phyloP scores from a whole-genome alignment of 2,888 invertebrate genomes.

The Carpatolechia fugitivella region DNA sequence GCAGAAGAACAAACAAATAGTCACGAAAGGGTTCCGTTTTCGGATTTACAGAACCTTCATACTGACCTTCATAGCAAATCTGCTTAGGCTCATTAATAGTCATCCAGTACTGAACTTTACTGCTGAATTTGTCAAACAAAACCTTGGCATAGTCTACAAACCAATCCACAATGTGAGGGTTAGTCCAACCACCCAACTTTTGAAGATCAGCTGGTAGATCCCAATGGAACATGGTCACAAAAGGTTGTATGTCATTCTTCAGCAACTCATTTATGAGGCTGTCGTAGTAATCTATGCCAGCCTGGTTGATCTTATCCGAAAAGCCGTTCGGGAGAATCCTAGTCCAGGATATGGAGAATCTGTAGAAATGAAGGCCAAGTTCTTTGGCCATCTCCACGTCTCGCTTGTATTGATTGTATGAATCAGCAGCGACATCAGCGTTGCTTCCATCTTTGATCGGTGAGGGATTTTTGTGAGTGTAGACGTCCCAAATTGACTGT shows the following conservation, averaged over 20 bases:
- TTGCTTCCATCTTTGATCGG: conserved; percentile 44
- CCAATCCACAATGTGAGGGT: conserved; percentile 72
- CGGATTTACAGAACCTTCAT: no score
- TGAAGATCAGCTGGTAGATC: conserved; percentile 78
- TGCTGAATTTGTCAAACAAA: conserved; percentile 67
- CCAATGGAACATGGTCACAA: conserved; percentile 81
- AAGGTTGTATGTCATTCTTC: conserved; percentile 75
- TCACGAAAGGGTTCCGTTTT: no score
- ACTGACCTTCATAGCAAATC: conserved; percentile 41
- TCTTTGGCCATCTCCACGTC: conserved; percentile 66
- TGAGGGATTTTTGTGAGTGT: conserved; percentile 41
- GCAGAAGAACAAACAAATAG: no score
- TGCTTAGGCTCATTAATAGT: conserved; percentile 79
- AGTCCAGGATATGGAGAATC: conserved; percentile 82
- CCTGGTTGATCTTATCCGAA: conserved; percentile 68
- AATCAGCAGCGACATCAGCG: conserved; percentile 83
- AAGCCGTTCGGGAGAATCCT: conserved; percentile 82
- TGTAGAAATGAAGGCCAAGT: conserved; percentile 71
- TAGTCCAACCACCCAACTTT: conserved; percentile 80
- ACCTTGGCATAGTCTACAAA: conserved; percentile 78
- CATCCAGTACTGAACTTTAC: conserved; percentile 75
- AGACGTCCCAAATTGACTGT: conserved; percentile 77
- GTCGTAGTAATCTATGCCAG: conserved; percentile 82
- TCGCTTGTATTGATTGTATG: conserved; percentile 80
- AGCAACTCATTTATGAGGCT: conserved; percentile 79